phyloP scores from a whole-genome alignment of 2,113 vertebrate genomes.

The Phoenicopterus ruber region DNA sequence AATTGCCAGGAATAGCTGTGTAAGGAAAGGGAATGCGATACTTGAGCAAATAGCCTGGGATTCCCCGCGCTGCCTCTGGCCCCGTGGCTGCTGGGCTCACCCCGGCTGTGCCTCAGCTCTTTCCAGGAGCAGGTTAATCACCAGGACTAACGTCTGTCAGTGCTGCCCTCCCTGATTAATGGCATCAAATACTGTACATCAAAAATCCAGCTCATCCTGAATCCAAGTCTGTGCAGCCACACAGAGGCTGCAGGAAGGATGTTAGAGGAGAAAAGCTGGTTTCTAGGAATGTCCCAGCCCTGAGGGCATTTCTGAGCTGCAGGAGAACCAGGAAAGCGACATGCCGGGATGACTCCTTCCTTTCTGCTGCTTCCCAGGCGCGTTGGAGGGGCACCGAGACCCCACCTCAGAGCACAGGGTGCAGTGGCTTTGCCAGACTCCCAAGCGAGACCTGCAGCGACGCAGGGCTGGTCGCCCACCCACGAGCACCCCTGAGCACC shows the following conservation, averaged over 20 bases:
- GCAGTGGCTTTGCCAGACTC: neutral
- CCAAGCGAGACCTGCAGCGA: neutral
- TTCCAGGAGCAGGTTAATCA: slow-evolving; percentile 30
- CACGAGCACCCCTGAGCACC: neutral
- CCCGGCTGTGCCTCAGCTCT: neutral
- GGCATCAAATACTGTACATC: neutral
- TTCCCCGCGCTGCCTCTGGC: neutral
- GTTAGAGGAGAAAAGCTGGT: slow-evolving; percentile 44
- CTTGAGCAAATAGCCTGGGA: neutral
- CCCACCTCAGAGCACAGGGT: neutral
- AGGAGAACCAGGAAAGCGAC: neutral
- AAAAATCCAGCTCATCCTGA: neutral
- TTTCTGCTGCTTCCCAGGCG: neutral
- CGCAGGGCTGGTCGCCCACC: neutral
- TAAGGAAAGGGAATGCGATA: neutral
- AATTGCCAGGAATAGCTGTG: neutral
- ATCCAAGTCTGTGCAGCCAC: neutral
- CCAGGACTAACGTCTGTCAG: neutral
- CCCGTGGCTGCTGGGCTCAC: neutral
- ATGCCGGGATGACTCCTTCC: neutral
- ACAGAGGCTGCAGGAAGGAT: neutral
- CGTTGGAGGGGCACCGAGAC: neutral
- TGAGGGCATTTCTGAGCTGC: neutral
- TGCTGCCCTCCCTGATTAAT: neutral
- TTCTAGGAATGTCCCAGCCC: slow-evolving; percentile 38